phyloP scores from a whole-genome alignment of 2,113 vertebrate genomes.

The Emydura subglobosa region DNA sequence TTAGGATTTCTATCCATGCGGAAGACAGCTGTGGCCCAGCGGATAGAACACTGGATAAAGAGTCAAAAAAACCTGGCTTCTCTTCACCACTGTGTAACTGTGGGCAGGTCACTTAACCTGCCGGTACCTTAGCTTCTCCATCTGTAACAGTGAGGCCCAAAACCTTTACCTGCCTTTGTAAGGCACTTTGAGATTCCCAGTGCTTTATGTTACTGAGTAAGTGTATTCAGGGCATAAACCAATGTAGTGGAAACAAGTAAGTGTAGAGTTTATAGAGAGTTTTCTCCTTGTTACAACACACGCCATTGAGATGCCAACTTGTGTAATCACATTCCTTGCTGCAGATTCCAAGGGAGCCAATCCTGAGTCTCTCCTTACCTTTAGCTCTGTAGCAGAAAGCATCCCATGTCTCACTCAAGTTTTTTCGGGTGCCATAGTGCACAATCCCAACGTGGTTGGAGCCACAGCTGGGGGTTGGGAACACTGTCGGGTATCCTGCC shows the following conservation, averaged over 20 bases:
- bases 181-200: background rate
- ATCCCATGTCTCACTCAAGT: constrained; percentile 83
- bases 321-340: background rate
- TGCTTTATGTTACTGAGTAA: background rate
- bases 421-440: constrained; percentile 80
- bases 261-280: background rate
- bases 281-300: background rate
- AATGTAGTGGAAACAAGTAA: background rate
- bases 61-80: background rate
- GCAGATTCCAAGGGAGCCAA: background rate
- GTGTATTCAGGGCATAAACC: background rate
- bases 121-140: background rate
- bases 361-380: constrained; percentile 72
- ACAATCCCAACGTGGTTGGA: constrained; percentile 87
- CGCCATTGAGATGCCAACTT: background rate
- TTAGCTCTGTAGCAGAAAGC: constrained; percentile 90
- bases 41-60: background rate
- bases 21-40: background rate
- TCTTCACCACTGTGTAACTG: background rate
- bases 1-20: background rate
- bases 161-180: background rate
- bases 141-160: background rate
- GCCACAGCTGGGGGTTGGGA: constrained; percentile 86
- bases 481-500: constrained; percentile 89
- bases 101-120: background rate